Percentiles rank a stretch among this genome's conserved stretches.
phyloP scores from a whole-genome alignment of 2,113 vertebrate species.

The Upupa epops region DNA sequence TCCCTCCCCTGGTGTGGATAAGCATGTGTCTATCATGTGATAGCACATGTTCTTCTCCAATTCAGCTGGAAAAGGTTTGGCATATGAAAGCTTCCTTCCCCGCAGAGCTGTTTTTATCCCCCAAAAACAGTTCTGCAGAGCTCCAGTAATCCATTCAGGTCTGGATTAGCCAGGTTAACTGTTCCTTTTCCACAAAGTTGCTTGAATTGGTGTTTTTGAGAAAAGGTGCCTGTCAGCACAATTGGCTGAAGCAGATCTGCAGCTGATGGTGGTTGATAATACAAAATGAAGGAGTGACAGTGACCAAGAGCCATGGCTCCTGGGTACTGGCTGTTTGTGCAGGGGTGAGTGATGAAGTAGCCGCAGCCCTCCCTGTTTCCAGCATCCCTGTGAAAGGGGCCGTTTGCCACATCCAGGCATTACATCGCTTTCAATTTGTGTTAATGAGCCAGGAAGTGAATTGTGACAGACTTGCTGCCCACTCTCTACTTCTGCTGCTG shows the following conservation, averaged over 20 bases:
- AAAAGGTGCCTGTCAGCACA: background rate
- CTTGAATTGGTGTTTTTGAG: slow-evolving; percentile 15
- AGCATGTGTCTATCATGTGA: background rate
- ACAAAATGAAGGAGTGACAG: accelerated
- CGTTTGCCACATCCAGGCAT: accelerated
- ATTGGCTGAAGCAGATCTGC: background rate
- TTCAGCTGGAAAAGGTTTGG: background rate
- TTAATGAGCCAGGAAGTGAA: background rate
- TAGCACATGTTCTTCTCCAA: background rate
- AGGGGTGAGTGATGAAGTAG: background rate
- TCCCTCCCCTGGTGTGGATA: background rate
- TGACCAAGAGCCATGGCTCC: background rate
- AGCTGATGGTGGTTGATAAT: background rate
- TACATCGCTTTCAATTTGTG: background rate
- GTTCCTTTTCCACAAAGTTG: background rate
- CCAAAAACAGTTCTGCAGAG: background rate
- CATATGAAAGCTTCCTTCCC: background rate
- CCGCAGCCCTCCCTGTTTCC: background rate
- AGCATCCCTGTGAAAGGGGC: background rate
- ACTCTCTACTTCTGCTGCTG: background rate
- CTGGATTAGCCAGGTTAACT: background rate
- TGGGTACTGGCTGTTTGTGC: accelerated
- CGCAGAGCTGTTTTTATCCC: background rate
- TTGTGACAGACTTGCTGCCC: background rate
- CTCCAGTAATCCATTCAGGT: background rate